Evolutionary conservation across 2,113 vertebrate genomes (phyloP).

Genomic region (Festucalex cinctus): DNA sequence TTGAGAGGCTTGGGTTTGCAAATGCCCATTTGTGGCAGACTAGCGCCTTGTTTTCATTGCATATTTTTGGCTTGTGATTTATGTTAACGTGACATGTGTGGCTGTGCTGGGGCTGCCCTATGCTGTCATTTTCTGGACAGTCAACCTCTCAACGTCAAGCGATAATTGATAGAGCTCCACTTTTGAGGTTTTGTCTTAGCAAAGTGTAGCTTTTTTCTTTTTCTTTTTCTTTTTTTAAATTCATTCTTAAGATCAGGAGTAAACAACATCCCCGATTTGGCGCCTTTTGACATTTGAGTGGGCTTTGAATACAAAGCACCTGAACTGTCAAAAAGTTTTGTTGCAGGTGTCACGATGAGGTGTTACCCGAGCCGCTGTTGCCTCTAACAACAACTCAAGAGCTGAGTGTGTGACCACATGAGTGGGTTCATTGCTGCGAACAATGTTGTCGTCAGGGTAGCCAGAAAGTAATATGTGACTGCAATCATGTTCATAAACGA

Average conservation of each 20-base stretch:
- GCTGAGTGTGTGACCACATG: constrained; percentile 2
- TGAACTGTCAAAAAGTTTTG: constrained; percentile 14
- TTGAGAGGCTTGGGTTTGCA: neutral
- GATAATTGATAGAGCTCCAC: neutral
- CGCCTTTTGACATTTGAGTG: neutral
- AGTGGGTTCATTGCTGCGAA: neutral
- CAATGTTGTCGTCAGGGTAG: neutral
- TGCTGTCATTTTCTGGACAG: constrained; percentile 42
- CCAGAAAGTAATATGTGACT: neutral
- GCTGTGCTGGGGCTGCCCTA: constrained; percentile 32
- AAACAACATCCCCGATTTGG: constrained; percentile 16
- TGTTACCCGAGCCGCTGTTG: constrained; percentile 41
- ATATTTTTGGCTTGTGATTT: neutral
- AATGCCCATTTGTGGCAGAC: constrained; percentile 21
- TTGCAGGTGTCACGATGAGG: constrained; percentile 15
- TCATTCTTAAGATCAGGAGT: constrained; percentile 20
- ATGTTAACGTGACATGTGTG: constrained; percentile 43
- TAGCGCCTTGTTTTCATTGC: neutral
- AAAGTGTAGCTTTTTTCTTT: neutral
- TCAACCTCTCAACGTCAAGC: neutral
- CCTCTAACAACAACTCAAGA: constrained; percentile 30
- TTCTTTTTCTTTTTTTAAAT: no score
- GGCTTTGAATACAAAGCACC: neutral
- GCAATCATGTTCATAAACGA: no score
- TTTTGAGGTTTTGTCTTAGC: neutral